Conservation (phyloP, 37 sponge, comb jelly and placozoan genomes). For the Aplysina aerophoba region DNA sequence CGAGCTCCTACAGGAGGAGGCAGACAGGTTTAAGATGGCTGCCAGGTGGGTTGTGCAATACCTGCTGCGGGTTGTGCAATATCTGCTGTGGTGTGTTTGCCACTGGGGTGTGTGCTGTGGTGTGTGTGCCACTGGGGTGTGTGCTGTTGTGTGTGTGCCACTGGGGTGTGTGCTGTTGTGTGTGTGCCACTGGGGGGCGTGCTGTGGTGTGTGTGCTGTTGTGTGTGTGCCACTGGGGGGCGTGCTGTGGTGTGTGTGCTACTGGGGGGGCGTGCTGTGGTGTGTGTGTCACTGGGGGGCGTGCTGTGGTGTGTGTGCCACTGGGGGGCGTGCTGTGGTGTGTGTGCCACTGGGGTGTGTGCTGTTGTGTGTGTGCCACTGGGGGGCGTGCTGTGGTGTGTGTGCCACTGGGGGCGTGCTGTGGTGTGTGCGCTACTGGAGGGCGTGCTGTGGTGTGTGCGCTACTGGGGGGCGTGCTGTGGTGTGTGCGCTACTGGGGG, state of each 20-base stretch:
- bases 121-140: too few relatives aligned
- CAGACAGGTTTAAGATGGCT: slow-evolving; percentile 57
- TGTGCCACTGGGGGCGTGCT: neutral
- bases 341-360: neutral
- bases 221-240: neutral
- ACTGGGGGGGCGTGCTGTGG: neutral
- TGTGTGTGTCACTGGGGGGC: neutral
- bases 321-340: neutral
- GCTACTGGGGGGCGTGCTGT: neutral
- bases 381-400: neutral
- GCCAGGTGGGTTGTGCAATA: slow-evolving; percentile 54
- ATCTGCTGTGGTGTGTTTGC: neutral
- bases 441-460: neutral
- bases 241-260: neutral
- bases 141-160: neutral
- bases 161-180: neutral
- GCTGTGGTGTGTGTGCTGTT: neutral
- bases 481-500: neutral
- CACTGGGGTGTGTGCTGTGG: too few relatives aligned
- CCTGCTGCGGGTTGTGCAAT: neutral
- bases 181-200: neutral
- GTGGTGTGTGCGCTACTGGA: neutral
- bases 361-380: neutral
- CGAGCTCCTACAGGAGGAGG: slow-evolving; percentile 52
- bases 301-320: neutral